Percentiles rank a stretch among this genome's conserved stretches.
phyloP scores from a whole-genome alignment of 2,888 invertebrate genomes.

The Amaurobius ferox region DNA sequence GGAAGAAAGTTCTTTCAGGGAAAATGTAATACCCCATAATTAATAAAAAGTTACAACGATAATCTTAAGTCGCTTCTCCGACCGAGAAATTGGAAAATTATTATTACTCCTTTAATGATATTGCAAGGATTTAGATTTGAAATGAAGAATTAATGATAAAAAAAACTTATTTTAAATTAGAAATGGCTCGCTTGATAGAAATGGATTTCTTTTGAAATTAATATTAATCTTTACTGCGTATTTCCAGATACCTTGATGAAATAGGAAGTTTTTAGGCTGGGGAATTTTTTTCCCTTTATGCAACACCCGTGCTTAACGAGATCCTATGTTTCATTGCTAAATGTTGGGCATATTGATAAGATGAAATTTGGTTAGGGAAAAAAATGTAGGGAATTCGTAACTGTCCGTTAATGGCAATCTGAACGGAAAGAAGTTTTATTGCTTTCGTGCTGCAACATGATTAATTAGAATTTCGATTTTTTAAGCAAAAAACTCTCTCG shows the following conservation, averaged over 20 bases:
- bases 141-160: conserved; percentile 64
- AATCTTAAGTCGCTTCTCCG: conserved; percentile 51
- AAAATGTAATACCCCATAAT: conserved; percentile 69
- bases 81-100: conserved; percentile 63
- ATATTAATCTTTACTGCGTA: conserved; percentile 51
- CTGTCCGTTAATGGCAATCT: not conserved
- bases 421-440: conserved; percentile 7
- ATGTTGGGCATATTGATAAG: not conserved
- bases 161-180: conserved; percentile 70
- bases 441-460: not conserved
- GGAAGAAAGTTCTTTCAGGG: conserved; percentile 19
- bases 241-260: not conserved
- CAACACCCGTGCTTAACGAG: not conserved
- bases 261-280: not conserved
- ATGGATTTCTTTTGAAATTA: conserved; percentile 52
- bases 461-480: conserved; percentile 16
- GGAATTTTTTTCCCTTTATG: not conserved
- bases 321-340: not conserved
- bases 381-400: conserved; percentile 1
- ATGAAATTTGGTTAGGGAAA: not conserved
- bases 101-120: conserved; percentile 69
- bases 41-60: conserved; percentile 67
- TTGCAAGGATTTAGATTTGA: conserved; percentile 45
- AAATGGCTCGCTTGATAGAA: conserved; percentile 56
- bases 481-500: not conserved